phyloP scores from a whole-genome alignment of 2,113 vertebrate genomes.

The Takifugu flavidus region DNA sequence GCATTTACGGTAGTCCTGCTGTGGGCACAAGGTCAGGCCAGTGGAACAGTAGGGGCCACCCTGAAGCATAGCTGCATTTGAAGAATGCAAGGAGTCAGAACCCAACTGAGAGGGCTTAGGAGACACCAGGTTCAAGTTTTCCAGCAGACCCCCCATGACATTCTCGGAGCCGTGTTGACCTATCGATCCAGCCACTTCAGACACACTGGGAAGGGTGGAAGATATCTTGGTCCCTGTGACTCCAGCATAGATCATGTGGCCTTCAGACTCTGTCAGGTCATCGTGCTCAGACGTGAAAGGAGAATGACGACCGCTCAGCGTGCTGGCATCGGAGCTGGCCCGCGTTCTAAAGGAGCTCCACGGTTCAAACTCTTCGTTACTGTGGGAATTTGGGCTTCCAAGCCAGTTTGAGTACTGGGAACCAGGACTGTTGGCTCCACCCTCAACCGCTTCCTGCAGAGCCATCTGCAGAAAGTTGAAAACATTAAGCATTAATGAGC shows the following conservation, averaged over 20 bases:
- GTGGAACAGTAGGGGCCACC: constrained; percentile 80
- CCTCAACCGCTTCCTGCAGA: constrained; percentile 84
- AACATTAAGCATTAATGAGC: constrained; percentile 1
- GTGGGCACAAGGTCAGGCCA: constrained; percentile 74
- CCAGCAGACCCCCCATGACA: constrained; percentile 90
- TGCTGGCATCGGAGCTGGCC: constrained; percentile 94
- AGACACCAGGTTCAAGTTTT: constrained; percentile 92
- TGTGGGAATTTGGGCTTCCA: constrained; percentile 92
- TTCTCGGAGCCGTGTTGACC: constrained; percentile 79
- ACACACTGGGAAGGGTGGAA: constrained; percentile 88
- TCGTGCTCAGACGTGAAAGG: constrained; percentile 92
- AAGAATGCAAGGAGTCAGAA: constrained; percentile 81
- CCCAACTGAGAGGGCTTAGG: constrained; percentile 76
- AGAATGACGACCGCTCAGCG: constrained; percentile 88
- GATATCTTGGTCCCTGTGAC: constrained; percentile 80
- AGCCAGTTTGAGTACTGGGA: constrained; percentile 93
- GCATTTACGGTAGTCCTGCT: constrained; percentile 86
- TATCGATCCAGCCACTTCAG: constrained; percentile 82
- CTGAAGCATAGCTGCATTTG: constrained; percentile 84
- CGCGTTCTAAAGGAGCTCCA: constrained; percentile 93
- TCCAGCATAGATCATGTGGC: constrained; percentile 86
- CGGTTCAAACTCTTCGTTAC: constrained; percentile 91
- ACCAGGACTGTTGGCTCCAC: constrained; percentile 82
- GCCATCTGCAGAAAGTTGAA: constrained; percentile 63
- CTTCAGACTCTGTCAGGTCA: constrained; percentile 84